Conservation (phyloP, 2,113 vertebrate species). For the Macquaria ambigua region DNA sequence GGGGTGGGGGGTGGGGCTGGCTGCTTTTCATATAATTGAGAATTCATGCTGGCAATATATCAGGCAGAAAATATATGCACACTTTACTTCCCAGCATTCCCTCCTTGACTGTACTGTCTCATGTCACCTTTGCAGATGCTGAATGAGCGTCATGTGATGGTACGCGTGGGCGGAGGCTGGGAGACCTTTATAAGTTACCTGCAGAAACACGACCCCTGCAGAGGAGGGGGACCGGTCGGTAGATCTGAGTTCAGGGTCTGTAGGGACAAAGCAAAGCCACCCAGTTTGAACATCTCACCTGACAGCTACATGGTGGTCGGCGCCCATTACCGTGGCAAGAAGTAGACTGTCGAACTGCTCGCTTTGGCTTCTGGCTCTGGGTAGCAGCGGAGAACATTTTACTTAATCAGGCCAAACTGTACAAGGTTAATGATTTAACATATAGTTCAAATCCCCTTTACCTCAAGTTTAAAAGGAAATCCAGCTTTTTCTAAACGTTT, state of each 20-base stretch:
- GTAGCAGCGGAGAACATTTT: not conserved
- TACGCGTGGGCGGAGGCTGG: constrained; percentile 98
- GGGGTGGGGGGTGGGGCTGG: too few relatives aligned
- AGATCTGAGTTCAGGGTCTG: constrained; percentile 90
- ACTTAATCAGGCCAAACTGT: constrained; percentile 28
- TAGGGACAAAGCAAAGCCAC: constrained; percentile 86
- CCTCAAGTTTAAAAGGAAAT: constrained; percentile 21
- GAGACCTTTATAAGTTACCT: constrained; percentile 95
- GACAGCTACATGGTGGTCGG: constrained; percentile 97
- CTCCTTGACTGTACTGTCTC: constrained; percentile 8
- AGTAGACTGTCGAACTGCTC: constrained; percentile 75
- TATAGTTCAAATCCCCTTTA: not conserved
- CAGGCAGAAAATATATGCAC: constrained; percentile 21
- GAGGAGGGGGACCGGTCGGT: constrained; percentile 87
- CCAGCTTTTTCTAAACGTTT: not conserved
- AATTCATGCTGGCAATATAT: constrained; percentile 26
- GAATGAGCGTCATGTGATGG: constrained; percentile 98
- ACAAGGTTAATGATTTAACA: not conserved
- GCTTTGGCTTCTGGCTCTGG: constrained; percentile 1
- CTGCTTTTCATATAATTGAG: constrained; percentile 41
- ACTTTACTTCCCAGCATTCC: constrained; percentile 2
- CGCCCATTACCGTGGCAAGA: constrained; percentile 91
- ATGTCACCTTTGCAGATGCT: constrained; percentile 90
- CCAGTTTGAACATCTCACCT: constrained; percentile 88
- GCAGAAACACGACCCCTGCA: constrained; percentile 97